phyloP scores from a whole-genome alignment of 2,113 vertebrate genomes.

The Pluvianellus socialis region DNA sequence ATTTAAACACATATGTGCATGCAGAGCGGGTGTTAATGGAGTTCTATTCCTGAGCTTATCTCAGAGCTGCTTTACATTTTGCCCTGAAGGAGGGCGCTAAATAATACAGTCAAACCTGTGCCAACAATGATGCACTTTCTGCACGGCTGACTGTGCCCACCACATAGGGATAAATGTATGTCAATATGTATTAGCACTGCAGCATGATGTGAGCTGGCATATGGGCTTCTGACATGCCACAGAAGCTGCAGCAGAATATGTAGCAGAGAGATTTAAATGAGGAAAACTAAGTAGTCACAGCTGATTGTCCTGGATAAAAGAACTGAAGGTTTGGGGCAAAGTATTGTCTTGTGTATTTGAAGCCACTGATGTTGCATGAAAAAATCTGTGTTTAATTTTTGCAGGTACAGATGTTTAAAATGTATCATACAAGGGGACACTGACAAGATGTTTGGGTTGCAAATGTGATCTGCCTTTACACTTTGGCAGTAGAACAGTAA shows the following conservation, averaged over 20 bases:
- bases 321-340: neutral
- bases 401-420: slow-evolving; percentile 6
- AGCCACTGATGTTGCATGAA: neutral
- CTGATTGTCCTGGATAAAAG: neutral
- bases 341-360: neutral
- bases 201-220: neutral
- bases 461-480: neutral
- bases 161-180: neutral
- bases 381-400: slow-evolving; percentile 45
- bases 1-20: neutral
- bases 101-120: neutral
- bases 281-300: neutral
- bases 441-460: neutral
- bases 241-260: neutral
- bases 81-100: neutral
- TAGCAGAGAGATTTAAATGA: neutral
- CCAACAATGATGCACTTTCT: neutral
- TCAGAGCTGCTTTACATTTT: slow-evolving; percentile 6
- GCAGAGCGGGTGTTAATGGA: neutral
- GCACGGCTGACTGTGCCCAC: neutral
- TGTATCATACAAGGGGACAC: neutral
- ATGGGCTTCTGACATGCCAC: neutral
- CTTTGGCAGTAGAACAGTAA: neutral
- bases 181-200: neutral
- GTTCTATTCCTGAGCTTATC: neutral